These are phyloP conservation scores for Clistopyga incitator DNA, from an alignment of 2,888 invertebrate genomes.

Conservation along the genomic window DNA sequence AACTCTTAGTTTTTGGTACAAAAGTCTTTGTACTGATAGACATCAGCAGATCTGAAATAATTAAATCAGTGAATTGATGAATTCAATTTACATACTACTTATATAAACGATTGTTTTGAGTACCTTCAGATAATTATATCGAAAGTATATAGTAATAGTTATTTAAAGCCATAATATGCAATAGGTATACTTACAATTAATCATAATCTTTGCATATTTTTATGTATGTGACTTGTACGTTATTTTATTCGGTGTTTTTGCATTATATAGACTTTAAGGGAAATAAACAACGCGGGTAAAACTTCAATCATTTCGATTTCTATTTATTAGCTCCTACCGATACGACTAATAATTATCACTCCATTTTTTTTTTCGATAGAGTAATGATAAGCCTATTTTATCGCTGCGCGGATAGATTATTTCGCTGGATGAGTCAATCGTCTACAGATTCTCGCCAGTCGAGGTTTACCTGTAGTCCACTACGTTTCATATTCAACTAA, in stretches of 20 bases:
- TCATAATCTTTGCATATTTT: background rate
- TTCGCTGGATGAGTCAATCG: background rate
- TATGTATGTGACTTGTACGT: background rate
- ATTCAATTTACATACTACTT: background rate
- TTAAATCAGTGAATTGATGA: background rate
- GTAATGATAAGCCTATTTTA: constrained; percentile 27
- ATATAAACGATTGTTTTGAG: too few species aligned
- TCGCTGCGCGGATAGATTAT: background rate
- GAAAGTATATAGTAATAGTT: background rate
- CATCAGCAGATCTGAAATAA: background rate
- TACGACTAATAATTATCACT: background rate
- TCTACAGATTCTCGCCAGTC: constrained; percentile 1
- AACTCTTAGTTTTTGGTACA: background rate
- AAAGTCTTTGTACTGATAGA: background rate
- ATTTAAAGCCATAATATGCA: background rate
- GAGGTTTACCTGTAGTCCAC: background rate
- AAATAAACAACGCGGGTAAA: background rate
- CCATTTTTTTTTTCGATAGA: constrained; percentile 23
- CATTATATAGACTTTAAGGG: background rate
- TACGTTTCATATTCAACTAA: background rate
- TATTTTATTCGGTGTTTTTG: background rate
- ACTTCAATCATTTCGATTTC: background rate
- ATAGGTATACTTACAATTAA: background rate
- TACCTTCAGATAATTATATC: constrained; percentile 10
- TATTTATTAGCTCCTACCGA: background rate